Evolutionary conservation across 2,113 vertebrate genomes (phyloP).

Genomic region (Aldabrachelys gigantea): DNA sequence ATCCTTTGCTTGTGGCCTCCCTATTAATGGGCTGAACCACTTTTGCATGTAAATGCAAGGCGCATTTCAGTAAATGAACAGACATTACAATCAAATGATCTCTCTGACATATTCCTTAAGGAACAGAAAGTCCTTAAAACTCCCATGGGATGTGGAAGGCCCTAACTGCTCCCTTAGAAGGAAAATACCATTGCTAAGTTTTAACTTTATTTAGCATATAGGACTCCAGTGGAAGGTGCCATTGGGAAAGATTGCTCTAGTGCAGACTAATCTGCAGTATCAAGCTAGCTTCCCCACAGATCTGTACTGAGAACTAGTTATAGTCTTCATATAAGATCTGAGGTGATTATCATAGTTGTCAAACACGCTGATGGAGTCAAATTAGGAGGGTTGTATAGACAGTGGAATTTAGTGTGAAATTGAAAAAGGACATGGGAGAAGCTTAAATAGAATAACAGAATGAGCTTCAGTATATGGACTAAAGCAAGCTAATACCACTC

Average conservation of each 20-base stretch:
- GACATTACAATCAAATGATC: background rate
- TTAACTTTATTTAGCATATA: background rate
- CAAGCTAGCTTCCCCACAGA: background rate
- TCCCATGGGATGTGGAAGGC: too few species aligned
- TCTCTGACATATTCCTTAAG: background rate
- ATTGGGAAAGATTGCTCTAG: background rate
- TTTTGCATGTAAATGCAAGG: background rate
- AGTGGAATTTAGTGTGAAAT: background rate
- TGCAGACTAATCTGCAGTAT: background rate
- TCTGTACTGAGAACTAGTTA: background rate
- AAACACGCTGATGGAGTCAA: background rate
- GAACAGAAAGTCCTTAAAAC: background rate
- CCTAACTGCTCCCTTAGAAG: background rate
- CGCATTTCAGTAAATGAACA: accelerated
- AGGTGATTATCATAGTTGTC: background rate
- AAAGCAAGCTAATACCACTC: background rate
- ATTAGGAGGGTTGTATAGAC: background rate
- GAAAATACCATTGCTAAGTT: accelerated
- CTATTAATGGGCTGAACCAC: accelerated
- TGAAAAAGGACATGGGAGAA: background rate
- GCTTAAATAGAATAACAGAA: background rate
- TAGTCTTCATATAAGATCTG: background rate
- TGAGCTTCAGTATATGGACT: background rate
- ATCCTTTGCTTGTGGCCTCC: background rate
- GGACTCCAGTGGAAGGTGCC: background rate